Conservation (phyloP, 2,797 vertebrate species). For the Notamacropus eugenii region DNA sequence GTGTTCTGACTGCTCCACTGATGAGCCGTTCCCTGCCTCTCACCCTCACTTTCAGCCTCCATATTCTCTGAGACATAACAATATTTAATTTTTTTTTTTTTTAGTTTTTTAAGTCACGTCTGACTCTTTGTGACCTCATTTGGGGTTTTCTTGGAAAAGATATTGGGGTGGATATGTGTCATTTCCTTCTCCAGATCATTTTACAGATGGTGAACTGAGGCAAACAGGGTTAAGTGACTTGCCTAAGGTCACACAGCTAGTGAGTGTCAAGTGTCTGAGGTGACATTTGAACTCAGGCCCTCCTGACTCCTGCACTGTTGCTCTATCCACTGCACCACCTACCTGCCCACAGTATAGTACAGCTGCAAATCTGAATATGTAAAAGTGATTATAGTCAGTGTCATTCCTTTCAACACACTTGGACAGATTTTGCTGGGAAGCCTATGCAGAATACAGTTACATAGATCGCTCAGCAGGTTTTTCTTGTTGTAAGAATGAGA, state of each 20-base stretch:
- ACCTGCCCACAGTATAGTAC: too few relatives aligned
- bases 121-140: background rate
- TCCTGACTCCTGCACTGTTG: too few relatives aligned
- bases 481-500: background rate
- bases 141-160: background rate
- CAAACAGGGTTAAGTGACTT: background rate
- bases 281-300: background rate
- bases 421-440: background rate
- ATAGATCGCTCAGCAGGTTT: constrained; percentile 14
- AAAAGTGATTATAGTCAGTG: background rate
- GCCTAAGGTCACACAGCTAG: background rate
- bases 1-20: background rate
- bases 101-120: background rate
- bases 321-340: too few relatives aligned
- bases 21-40: background rate
- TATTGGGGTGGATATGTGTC: background rate
- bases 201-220: background rate
- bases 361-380: background rate
- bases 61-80: background rate
- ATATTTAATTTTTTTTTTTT: background rate
- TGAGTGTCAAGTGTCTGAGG: background rate
- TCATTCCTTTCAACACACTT: background rate
- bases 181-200: background rate
- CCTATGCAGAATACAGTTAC: background rate
- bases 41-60: background rate